These are phyloP conservation scores for Phoenicopterus ruber DNA, from an alignment of 2,113 vertebrate species.

Conservation along the genomic window DNA sequence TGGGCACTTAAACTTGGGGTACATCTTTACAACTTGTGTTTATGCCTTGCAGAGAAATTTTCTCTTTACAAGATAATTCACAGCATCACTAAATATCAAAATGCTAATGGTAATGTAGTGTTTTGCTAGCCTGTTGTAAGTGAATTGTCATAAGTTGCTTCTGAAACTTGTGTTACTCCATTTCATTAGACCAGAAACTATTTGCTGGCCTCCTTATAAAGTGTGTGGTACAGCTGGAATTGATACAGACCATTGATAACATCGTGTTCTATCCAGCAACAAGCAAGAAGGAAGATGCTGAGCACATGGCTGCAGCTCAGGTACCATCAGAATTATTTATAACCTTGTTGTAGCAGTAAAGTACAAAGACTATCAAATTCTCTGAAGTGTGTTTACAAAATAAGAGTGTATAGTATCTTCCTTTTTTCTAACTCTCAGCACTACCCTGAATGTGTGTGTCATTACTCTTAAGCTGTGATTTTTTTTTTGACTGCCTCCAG, in stretches of 20 bases:
- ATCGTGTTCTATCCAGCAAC: constrained; percentile 96
- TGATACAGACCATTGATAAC: constrained; percentile 97
- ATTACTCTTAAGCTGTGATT: background rate
- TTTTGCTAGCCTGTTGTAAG: background rate
- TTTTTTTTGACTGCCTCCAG: background rate
- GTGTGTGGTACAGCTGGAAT: constrained; percentile 94
- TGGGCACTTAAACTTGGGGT: background rate
- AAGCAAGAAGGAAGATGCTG: constrained; percentile 96
- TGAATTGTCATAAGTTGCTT: background rate
- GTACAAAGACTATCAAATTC: background rate
- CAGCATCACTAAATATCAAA: background rate
- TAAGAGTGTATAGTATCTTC: background rate
- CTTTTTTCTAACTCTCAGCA: background rate
- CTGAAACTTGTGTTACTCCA: background rate
- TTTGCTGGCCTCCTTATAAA: constrained; percentile 96
- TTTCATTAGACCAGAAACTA: constrained; percentile 87
- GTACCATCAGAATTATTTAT: constrained; percentile 55
- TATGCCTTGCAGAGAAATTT: background rate
- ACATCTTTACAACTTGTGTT: background rate
- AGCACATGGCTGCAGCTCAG: constrained; percentile 96
- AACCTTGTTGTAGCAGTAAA: background rate
- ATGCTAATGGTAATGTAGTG: background rate
- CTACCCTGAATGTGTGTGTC: background rate
- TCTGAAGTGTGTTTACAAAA: background rate
- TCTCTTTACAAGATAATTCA: background rate